Base-by-base conservation (phyloP, 2,888 invertebrate species). In the Alentia gelatinosa region DNA sequence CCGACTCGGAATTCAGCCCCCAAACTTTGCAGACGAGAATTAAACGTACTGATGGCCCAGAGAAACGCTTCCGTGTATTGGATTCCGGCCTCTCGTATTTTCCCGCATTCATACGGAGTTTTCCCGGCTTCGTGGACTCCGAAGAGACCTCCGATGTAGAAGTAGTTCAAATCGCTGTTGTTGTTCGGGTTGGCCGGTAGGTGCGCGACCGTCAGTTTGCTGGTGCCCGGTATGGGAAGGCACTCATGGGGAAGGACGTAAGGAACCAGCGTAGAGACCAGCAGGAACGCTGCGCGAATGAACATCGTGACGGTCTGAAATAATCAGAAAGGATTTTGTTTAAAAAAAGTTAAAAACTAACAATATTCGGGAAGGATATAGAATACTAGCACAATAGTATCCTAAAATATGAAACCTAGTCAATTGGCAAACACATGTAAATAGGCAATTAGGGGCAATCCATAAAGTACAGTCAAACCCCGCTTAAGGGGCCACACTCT, bases 1-100 rank as follows among this genome's bases (percentile, higher is more conserved):
- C 95, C 95, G n/a, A 95, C 93, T 19, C 92, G 90, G 19, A 83
- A 50, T 30, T 89, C 91, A 33, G 30, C 19, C 19, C 26, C 12
- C 5, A 90, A 15, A 4, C 40, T 50, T 56, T 30, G 90, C 23
- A 91, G 86, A 0, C 89, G 39, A 0, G 74, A 79, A n/a, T 90
- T 79, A 89, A 93, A 94, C 50, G 93, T 93, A 26, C 92, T 92
- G 40, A 96, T 92, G 0, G 95, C 95, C 96, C 96, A 96, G 26
- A 96, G 93, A 91, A 96, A 96, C 4, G 96, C 96, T 93, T 96
- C 95, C 35, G 95, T 91, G 86, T 95, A 95, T 84, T 96, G 94
- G 74, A 96, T 92, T 0, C 95, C 95, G 1, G 93, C 90, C 1
- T 92, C 79, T 7, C 93, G 91, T 23, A 94, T 92, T 1, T 89